Conservation (phyloP, 2,113 vertebrate species). For the Chamaetylas fuelleborni region DNA sequence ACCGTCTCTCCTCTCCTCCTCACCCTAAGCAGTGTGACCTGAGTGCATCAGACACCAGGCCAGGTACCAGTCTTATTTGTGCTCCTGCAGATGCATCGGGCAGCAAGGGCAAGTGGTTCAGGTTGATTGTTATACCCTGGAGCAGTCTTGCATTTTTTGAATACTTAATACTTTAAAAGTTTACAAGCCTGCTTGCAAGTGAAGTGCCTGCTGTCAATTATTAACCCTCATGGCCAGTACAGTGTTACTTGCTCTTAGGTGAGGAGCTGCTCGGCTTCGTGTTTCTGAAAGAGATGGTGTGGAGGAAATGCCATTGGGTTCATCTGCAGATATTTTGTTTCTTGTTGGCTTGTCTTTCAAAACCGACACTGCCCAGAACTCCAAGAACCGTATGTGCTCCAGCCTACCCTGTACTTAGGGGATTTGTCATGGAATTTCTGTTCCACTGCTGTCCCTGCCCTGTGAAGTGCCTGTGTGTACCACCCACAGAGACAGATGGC, state of each 20-base stretch:
- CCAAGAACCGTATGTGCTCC: not conserved
- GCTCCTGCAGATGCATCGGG: not conserved
- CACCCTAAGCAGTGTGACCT: fast-evolving
- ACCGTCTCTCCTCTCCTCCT: not conserved
- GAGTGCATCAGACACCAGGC: not conserved
- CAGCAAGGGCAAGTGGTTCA: not conserved
- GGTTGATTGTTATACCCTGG: not conserved
- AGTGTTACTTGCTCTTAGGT: not conserved
- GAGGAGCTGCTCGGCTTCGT: not conserved
- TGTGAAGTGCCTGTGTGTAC: not conserved
- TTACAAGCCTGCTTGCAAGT: not conserved
- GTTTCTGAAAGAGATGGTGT: not conserved
- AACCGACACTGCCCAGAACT: not conserved
- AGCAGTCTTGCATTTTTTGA: not conserved
- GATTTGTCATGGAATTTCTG: not conserved
- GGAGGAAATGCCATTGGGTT: not conserved
- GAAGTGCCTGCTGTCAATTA: not conserved
- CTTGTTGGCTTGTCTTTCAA: slow-evolving; percentile 4
- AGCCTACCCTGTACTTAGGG: not conserved
- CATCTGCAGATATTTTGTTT: not conserved
- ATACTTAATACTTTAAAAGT: slow-evolving; percentile 51
- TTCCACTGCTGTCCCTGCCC: not conserved
- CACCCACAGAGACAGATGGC: slow-evolving; percentile 45
- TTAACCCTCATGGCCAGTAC: not conserved
- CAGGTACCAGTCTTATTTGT: not conserved